These are phyloP conservation scores for Phoenicopterus ruber DNA, from an alignment of 2,113 vertebrate genomes.

Conservation along the genomic window DNA sequence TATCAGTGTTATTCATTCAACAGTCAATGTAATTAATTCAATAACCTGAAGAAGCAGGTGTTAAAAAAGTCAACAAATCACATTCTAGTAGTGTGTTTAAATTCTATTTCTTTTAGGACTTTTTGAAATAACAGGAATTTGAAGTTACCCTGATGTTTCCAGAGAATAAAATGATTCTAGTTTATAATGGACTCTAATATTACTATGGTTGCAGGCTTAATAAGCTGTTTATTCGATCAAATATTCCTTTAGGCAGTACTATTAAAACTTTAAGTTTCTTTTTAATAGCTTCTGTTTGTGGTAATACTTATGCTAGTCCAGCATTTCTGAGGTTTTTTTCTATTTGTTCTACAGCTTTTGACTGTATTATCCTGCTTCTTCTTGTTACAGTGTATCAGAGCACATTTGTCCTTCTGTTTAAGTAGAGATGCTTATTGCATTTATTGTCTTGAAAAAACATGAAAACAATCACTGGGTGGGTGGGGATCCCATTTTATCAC, in stretches of 20 bases:
- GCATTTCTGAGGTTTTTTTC: not conserved
- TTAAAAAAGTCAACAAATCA: not conserved
- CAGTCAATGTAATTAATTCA: not conserved
- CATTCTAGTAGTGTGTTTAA: not conserved
- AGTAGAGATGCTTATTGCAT: not conserved
- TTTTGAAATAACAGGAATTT: not conserved
- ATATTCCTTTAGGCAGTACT: constrained; percentile 1
- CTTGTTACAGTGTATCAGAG: not conserved
- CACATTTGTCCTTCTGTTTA: not conserved
- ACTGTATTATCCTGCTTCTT: not conserved
- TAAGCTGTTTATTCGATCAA: constrained; percentile 29
- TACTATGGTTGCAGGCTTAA: not conserved
- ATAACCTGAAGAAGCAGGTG: not conserved
- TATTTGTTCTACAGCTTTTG: not conserved
- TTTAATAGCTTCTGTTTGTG: constrained; percentile 19
- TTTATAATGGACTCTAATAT: not conserved
- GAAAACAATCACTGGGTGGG: not conserved
- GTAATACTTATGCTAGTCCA: not conserved
- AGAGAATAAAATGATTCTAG: not conserved
- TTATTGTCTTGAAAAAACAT: not conserved
- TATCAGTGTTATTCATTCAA: not conserved
- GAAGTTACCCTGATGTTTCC: not conserved
- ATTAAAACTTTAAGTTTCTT: not conserved
- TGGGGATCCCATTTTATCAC: not conserved
- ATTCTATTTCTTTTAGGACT: not conserved